Evolutionary conservation across 2,797 vertebrate species (phyloP).

Genomic region (Myotis planiceps): DNA sequence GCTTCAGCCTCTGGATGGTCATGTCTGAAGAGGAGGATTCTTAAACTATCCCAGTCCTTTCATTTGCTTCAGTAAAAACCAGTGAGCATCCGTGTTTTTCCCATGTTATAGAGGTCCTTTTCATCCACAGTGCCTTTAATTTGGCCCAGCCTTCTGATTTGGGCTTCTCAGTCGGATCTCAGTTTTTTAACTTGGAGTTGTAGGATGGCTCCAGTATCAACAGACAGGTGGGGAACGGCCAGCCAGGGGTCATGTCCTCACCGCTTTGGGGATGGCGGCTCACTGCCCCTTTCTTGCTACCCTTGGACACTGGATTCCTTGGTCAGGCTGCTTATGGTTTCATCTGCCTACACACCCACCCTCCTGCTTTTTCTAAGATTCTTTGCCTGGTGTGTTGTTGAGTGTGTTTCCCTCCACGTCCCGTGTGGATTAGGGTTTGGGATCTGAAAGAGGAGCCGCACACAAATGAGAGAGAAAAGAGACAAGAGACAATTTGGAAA

Average conservation of each 20-base stretch:
- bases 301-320: not conserved
- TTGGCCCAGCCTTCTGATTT: not conserved
- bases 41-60: not conserved
- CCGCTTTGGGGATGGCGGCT: too few relatives aligned
- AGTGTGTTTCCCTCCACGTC: too few relatives aligned
- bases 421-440: too few relatives aligned
- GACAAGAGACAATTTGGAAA: too few relatives aligned
- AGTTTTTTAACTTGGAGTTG: not conserved
- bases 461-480: too few relatives aligned
- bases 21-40: not conserved
- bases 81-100: not conserved
- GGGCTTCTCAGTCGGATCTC: not conserved
- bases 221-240: not conserved
- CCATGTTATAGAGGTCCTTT: not conserved
- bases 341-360: not conserved
- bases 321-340: not conserved
- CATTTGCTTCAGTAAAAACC: constrained; percentile 15
- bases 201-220: not conserved
- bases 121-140: not conserved
- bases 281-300: not conserved
- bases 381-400: not conserved
- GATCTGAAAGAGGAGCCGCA: too few relatives aligned
- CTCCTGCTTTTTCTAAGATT: not conserved
- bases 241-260: not conserved
- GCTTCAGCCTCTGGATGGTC: not conserved